Percentiles rank a stretch among this genome's conserved stretches.
These are phyloP conservation scores for Diplogasteroides magnus DNA, from an alignment of 1,140 invertebrate species.

Conservation along the genomic window DNA sequence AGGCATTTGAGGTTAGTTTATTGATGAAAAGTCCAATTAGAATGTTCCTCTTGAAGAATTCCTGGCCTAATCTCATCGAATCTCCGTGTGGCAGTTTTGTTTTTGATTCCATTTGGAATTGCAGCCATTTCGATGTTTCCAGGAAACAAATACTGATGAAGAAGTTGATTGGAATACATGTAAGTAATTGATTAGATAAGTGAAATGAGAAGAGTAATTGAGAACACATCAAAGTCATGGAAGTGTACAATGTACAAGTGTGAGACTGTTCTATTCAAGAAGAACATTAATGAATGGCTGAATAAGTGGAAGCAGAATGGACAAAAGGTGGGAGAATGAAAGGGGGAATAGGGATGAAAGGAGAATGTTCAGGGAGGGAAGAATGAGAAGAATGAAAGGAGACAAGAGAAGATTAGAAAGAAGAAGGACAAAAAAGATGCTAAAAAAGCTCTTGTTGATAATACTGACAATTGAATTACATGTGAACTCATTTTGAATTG, in stretches of 20 bases:
- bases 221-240: constrained; percentile 22
- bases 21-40: constrained; percentile 8
- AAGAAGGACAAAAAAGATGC: not conserved
- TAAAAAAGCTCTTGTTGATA: too few relatives aligned
- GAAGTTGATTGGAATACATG: constrained; percentile 12
- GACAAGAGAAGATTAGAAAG: not conserved
- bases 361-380: not conserved
- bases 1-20: constrained; percentile 18
- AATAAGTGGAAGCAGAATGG: constrained; percentile 16
- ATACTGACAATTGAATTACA: too few relatives aligned
- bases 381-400: not conserved
- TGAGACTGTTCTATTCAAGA: constrained; percentile 16
- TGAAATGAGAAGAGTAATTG: not conserved
- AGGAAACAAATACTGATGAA: constrained; percentile 26
- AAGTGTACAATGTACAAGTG: constrained; percentile 24
- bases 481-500: too few relatives aligned
- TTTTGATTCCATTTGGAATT: constrained; percentile 23
- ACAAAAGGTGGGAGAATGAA: not conserved
- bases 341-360: not conserved
- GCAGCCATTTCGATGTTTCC: not conserved
- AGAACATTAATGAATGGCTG: constrained; percentile 22
- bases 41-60: constrained; percentile 13
- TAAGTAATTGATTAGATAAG: not conserved
- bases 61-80: constrained; percentile 17
- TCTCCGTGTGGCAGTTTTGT: constrained; percentile 11